Evolutionary conservation across 2,113 vertebrate species (phyloP).

Genomic region (Rattus rattus): DNA sequence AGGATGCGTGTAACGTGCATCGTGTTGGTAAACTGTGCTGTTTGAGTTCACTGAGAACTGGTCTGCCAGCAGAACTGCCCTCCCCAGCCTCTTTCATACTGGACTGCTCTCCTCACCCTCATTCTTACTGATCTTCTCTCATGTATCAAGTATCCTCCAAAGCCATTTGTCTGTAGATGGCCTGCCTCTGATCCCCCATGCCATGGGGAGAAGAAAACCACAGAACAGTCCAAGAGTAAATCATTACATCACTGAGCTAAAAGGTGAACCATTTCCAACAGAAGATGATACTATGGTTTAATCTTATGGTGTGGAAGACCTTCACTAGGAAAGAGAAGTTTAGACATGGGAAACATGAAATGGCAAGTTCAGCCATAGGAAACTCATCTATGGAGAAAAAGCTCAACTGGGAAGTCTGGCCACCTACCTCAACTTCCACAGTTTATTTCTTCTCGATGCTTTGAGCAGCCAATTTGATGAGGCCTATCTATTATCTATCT

Average conservation of each 20-base stretch:
- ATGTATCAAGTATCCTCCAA: too few species aligned
- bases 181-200: not conserved
- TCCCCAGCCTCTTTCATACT: too few species aligned
- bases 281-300: too few species aligned
- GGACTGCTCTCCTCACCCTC: not conserved
- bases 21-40: not conserved
- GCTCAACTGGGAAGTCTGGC: not conserved
- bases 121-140: not conserved
- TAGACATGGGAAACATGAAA: not conserved
- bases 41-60: not conserved
- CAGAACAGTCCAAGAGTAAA: not conserved
- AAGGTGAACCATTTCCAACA: not conserved
- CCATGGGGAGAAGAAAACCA: too few species aligned
- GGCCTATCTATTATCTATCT: not conserved
- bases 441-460: not conserved
- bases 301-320: too few species aligned
- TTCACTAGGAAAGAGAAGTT: not conserved
- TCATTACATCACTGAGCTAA: not conserved
- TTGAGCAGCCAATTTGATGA: not conserved
- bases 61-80: not conserved
- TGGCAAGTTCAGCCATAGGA: not conserved
- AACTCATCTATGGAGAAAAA: not conserved
- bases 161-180: not conserved
- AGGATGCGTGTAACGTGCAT: not conserved
- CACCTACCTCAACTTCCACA: not conserved